phyloP scores from a whole-genome alignment of 1,140 invertebrate species.

The Probaryconus sp. region DNA sequence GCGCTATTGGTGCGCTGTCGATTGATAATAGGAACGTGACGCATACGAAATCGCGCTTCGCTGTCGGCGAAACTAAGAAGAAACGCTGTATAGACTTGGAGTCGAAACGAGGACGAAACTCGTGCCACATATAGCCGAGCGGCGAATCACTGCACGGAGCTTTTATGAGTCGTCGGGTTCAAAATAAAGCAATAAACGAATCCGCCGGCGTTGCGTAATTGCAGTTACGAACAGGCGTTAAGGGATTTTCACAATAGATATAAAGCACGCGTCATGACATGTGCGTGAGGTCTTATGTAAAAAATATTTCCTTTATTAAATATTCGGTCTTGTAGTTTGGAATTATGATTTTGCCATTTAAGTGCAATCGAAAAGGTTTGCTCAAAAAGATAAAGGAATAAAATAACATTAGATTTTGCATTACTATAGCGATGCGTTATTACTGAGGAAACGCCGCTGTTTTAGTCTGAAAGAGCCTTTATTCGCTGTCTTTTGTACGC shows the following conservation, averaged over 20 bases:
- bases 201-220: slow-evolving; percentile 40
- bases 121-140: slow-evolving; percentile 59
- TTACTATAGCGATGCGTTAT: too few relatives aligned
- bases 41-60: slow-evolving; percentile 57
- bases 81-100: slow-evolving; percentile 20
- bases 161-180: slow-evolving; percentile 67
- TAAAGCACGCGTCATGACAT: neutral
- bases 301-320: too few relatives aligned
- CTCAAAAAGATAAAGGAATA: too few relatives aligned
- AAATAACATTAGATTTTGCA: too few relatives aligned
- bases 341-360: too few relatives aligned
- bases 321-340: too few relatives aligned
- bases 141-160: slow-evolving; percentile 54
- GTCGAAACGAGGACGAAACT: slow-evolving; percentile 43
- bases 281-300: too few relatives aligned
- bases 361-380: too few relatives aligned
- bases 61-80: slow-evolving; percentile 39
- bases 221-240: slow-evolving; percentile 37
- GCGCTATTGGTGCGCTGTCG: slow-evolving; percentile 50
- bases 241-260: too few relatives aligned
- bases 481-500: slow-evolving; percentile 29
- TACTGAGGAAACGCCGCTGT: too few relatives aligned
- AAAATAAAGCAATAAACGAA: slow-evolving; percentile 68
- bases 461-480: too few relatives aligned
- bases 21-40: slow-evolving; percentile 56